phyloP scores from a whole-genome alignment of 2,113 vertebrate genomes.

The Istiophorus platypterus region DNA sequence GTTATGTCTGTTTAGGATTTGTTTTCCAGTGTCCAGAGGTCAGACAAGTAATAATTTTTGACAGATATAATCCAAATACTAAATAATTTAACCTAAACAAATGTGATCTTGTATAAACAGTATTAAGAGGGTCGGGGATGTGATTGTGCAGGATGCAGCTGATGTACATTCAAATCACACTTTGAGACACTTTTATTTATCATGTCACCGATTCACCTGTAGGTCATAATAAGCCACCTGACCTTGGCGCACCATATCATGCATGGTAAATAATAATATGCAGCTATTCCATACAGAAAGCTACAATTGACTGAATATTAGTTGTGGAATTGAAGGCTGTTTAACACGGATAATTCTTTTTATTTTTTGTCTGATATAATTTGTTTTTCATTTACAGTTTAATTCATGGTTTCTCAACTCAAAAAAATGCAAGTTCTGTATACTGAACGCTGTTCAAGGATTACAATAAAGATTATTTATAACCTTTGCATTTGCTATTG shows the following conservation, averaged over 20 bases:
- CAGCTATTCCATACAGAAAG: slow-evolving; percentile 46
- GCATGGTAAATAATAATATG: slow-evolving; percentile 57
- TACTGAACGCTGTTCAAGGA: slow-evolving; percentile 83
- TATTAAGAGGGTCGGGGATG: slow-evolving; percentile 1
- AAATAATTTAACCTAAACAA: not conserved
- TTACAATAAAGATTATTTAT: slow-evolving; percentile 87
- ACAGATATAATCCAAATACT: not conserved
- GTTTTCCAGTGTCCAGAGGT: not conserved
- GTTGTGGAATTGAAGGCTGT: slow-evolving; percentile 34
- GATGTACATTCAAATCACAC: slow-evolving; percentile 27
- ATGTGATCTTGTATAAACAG: not conserved
- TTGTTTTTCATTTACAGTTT: slow-evolving; percentile 57
- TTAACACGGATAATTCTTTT: slow-evolving; percentile 21
- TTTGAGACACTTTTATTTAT: slow-evolving; percentile 40
- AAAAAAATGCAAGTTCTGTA: slow-evolving; percentile 82
- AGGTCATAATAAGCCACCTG: slow-evolving; percentile 35
- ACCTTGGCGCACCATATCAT: slow-evolving; percentile 52
- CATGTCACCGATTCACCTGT: slow-evolving; percentile 29
- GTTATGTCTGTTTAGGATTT: not conserved
- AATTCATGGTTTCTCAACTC: slow-evolving; percentile 56
- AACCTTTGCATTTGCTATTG: slow-evolving; percentile 68
- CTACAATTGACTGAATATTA: slow-evolving; percentile 20
- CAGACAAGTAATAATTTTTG: not conserved
- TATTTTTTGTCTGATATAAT: slow-evolving; percentile 50
- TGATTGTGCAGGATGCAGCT: slow-evolving; percentile 5